Evolutionary conservation across 2,797 vertebrate species (phyloP), one percentile per base, ranked within the genome.

Genomic region (Mormyrus hasselquistii): DNA sequence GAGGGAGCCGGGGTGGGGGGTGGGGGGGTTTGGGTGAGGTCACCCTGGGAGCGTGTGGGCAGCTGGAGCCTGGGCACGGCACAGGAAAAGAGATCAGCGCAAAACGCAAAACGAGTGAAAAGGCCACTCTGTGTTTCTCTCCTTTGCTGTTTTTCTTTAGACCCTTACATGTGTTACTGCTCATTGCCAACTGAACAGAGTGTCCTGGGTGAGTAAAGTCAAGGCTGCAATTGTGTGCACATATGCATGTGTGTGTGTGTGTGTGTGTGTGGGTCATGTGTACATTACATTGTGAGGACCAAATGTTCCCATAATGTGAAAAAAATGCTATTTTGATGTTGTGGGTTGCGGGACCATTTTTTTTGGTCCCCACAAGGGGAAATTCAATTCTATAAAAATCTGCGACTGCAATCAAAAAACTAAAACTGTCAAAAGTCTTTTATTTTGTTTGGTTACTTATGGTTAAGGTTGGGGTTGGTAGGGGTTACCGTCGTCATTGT

Each of bases 131-230:
- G 69, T 84, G 65, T 73, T 73, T 16, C 84, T 53, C 14, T 29
- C 79, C 62, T 79, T 41, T 86, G 87, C 69, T 44, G 73, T 29
- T 34, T 76, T 14, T 34, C n/a, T 50, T 73, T 88, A 25, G 84
- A 3, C 41, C 25, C 50, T 69, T 55, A 85, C 86, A 84, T 90
- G 90, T 91, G 90, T 90, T 84, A 65, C 50, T 44, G 16, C 55
- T 52, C 76, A 52, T 73, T 88, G 89, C 89, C 88, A 87, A 83
- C 22, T 47, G 92, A 93, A 93, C 91, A 93, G 34, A 89, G 53
- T 91, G 93, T 94, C 59, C 92, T 90, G 85, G 89, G 86, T 83
- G 89, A 76, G 65, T 57, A 88, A 73, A 50, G 88, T 55, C 90
- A 85, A 92, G 92, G 91, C 90, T 93, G 83, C 53, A 59, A 84